Base-by-base conservation (phyloP, 2,113 vertebrate genomes). In the Pelecanoides urinatrix region DNA sequence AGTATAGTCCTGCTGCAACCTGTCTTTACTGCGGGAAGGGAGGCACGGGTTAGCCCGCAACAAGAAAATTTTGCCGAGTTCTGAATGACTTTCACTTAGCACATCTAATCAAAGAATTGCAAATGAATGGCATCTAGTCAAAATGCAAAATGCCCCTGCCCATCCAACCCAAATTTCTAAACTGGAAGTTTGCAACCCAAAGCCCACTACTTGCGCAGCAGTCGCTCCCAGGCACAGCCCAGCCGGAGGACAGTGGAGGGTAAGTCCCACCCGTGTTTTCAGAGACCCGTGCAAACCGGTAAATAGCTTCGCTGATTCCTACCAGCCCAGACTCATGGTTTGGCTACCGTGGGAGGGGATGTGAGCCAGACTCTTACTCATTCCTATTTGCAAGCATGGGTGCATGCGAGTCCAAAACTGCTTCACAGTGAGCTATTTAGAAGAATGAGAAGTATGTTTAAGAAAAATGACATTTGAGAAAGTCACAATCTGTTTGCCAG, bases 401-500 rank as follows among this genome's bases (percentile, higher is more conserved):
- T 96, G 75, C 92, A 83, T 55, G 38, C 0, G 0, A 96, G 90
- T 93, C 92, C 88, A 88, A 93, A 94, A 79, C 85, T 50, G 67
- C 78, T 71, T 61, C 71, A 25, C 78, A 71, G 53, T 5, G 71
- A 88, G 94, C 78, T 96, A 90, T 88, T 96, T 88, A 94, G 91
- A 76, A 96, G 75, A 88, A 93, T 10, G 23, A 95, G 77, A 90
- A 94, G 62, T 21, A 79, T 77, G 90, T 61, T 94, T 86, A 86
- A 93, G 88, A 76, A 80, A 82, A 90, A 92, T 88, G 78, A 90
- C 96, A 96, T 96, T 96, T 90, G 75, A 97, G 92, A 97, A 96
- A 96, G 95, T 95, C 96, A 96, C 94, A 96, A 94, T 94, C 95
- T 97, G 96, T 92, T 94, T 96, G 92, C 93, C 90, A 86, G 90